These are phyloP conservation scores for Gallinago stenura DNA, from an alignment of 2,797 vertebrate species.

Conservation along the genomic window DNA sequence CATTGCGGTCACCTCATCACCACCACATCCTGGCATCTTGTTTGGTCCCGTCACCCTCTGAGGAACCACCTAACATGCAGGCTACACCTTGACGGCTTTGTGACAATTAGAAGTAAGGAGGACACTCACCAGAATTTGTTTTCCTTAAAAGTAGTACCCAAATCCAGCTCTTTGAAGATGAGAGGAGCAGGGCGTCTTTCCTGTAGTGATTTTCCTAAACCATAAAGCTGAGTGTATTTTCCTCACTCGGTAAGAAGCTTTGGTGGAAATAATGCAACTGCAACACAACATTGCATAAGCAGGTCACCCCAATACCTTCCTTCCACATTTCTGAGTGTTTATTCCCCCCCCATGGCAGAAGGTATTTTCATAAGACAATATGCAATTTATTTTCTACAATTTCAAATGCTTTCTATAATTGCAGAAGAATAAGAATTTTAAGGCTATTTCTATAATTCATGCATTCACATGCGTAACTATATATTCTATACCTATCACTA, in stretches of 20 bases:
- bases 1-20: background rate
- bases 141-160: background rate
- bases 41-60: background rate
- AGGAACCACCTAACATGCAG: background rate
- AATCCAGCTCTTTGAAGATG: conserved; percentile 47
- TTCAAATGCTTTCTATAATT: background rate
- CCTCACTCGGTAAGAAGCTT: background rate
- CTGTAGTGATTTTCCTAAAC: conserved; percentile 11
- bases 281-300: background rate
- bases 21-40: background rate
- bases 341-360: background rate
- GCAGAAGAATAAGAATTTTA: background rate
- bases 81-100: background rate
- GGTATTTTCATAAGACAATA: background rate
- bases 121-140: background rate
- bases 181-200: background rate
- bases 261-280: background rate
- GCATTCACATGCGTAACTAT: background rate
- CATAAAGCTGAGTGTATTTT: background rate
- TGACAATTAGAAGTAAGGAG: background rate
- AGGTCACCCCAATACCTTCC: background rate
- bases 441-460: background rate
- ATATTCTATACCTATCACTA: background rate
- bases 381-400: background rate
- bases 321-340: background rate